Percentiles rank a stretch among this genome's conserved stretches.
phyloP scores from a whole-genome alignment of 2,113 vertebrate genomes.

The Sinocyclocheilus maitianheensis region DNA sequence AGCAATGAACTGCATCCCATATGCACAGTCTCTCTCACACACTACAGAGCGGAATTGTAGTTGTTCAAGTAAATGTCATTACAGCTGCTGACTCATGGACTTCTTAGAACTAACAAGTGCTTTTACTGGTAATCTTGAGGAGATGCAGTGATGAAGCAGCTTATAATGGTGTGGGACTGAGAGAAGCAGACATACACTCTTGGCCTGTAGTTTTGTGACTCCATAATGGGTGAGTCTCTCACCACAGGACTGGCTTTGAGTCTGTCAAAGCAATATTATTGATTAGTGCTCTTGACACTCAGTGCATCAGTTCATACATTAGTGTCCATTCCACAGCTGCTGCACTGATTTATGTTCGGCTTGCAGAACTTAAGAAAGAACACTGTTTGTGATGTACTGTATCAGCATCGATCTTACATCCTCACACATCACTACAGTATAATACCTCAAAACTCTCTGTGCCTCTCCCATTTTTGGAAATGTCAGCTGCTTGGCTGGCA shows the following conservation, averaged over 20 bases:
- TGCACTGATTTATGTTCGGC: conserved; percentile 22
- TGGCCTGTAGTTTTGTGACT: not conserved
- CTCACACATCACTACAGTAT: not conserved
- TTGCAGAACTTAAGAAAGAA: conserved; percentile 37
- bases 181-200: not conserved
- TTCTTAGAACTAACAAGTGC: not conserved
- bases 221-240: not conserved
- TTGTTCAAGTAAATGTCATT: not conserved
- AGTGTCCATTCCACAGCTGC: conserved; percentile 33
- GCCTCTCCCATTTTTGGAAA: not conserved
- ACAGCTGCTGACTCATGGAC: conserved; percentile 3
- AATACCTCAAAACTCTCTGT: not conserved
- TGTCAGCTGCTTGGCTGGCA: not conserved
- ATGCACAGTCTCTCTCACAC: not conserved
- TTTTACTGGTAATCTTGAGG: not conserved
- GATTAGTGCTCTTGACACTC: conserved; percentile 39
- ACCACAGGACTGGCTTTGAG: not conserved
- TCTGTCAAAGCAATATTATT: conserved; percentile 43
- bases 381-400: conserved; percentile 11
- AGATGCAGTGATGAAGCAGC: not conserved
- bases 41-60: conserved; percentile 6
- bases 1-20: conserved; percentile 1
- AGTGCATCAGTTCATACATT: conserved; percentile 44
- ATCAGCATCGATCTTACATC: conserved; percentile 26
- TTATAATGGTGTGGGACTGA: conserved; percentile 4